These are phyloP conservation scores for Sander lucioperca DNA, from an alignment of 2,113 vertebrate genomes.

Conservation along the genomic window DNA sequence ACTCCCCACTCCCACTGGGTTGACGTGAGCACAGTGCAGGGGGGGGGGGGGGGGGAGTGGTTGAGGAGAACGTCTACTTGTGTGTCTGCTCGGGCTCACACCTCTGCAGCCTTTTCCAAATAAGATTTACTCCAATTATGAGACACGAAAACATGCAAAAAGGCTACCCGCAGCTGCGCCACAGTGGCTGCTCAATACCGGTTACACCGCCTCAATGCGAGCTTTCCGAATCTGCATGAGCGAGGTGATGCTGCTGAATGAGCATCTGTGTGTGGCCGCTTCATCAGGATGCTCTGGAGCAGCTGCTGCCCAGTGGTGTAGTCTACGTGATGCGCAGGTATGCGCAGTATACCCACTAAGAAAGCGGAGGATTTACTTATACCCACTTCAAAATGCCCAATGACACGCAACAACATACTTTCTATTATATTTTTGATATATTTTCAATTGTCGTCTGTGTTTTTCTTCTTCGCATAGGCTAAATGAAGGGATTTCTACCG, in stretches of 20 bases:
- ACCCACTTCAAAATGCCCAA: too few species aligned
- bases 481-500: too few species aligned
- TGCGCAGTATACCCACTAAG: too few species aligned
- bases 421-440: too few species aligned
- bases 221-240: too few species aligned
- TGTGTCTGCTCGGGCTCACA: conserved; percentile 3
- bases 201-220: not conserved
- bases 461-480: too few species aligned
- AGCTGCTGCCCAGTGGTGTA: not conserved
- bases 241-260: not conserved
- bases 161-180: not conserved
- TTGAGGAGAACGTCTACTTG: conserved; percentile 29
- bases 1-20: conserved; percentile 52
- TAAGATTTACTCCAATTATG: conserved; percentile 25
- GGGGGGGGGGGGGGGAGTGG: conserved; percentile 35
- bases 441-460: too few species aligned
- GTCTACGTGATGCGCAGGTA: too few species aligned
- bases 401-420: too few species aligned
- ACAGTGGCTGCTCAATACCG: not conserved
- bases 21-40: conserved; percentile 61
- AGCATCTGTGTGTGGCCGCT: not conserved
- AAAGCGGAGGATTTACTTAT: too few species aligned
- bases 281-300: not conserved
- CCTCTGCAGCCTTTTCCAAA: conserved; percentile 14
- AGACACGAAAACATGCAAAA: not conserved